Base-by-base conservation (phyloP, 2,888 invertebrate genomes). In the Pelosia muscerda region DNA sequence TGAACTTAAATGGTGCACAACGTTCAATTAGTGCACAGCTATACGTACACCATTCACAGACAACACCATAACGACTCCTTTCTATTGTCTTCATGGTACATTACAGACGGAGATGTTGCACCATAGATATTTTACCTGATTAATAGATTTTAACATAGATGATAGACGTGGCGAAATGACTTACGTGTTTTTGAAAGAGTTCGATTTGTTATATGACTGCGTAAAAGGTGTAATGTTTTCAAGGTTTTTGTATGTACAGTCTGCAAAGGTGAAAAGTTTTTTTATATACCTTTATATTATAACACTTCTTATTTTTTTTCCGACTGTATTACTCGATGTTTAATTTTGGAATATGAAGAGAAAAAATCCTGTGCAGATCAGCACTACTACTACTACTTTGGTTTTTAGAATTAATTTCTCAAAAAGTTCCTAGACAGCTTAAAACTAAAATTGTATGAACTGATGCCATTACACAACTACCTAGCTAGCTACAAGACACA, bases 141-240 rank as follows among this genome's bases (percentile, higher is more conserved):
- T 92, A 90, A 93, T 92, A 63, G 91, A 92, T 92, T 90, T 92
- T 90, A 90, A 90, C 90, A 91, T 90, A 88, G 89, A 91, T 92
- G 57, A 57, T 57, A 57, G 19, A 55, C 54, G 55, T 63, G 63
- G 62, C 26, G 62, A 54, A 63, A 62, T 62, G n/a, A n/a, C 11
- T 11, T 53, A n/a, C 28, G 22, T 42, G 42, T n/a, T 38, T 38
- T 59, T 1, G 4, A 34, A 55, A 55, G 42, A 54, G 63, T 65
- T 22, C 8, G 38, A 60, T 62, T 61, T 42, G 38, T 60, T 34
- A 60, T 11, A 42, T 38, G 19, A 19, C 19, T 38, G 28, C 22
- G 2, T 58, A 6, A 26, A 56, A 42, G 19, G 19, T 19, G 42
- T 42, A 42, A 42, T 42, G 19, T 42, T 42, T 42, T 42, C 42